Conservation (phyloP, 2,113 vertebrate genomes). For the Riparia riparia region DNA sequence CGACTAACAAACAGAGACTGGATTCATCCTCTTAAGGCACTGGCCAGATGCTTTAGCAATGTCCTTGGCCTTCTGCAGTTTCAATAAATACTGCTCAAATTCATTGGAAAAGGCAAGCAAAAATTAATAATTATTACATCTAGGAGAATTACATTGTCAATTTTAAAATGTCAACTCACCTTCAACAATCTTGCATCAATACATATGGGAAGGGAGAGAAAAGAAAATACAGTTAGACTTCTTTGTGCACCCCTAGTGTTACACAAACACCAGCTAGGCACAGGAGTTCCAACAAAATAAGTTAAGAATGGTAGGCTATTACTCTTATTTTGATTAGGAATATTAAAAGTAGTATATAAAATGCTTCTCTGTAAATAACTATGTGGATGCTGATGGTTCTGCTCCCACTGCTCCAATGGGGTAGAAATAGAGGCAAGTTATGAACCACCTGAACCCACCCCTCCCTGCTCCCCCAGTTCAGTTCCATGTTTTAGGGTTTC, state of each 20-base stretch:
- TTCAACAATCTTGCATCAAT: slow-evolving; percentile 73
- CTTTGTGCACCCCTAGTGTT: background rate
- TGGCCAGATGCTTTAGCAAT: background rate
- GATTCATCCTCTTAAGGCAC: background rate
- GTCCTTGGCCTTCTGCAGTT: background rate
- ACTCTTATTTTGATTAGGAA: background rate
- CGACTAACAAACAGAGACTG: background rate
- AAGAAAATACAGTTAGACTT: slow-evolving; percentile 30
- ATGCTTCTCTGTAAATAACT: background rate
- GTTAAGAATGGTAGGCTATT: background rate
- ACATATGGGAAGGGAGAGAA: background rate
- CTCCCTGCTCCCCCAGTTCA: background rate
- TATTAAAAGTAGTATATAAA: background rate
- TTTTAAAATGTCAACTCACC: slow-evolving; percentile 66
- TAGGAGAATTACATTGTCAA: background rate
- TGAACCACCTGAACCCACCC: background rate
- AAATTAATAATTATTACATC: background rate
- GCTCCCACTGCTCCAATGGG: background rate
- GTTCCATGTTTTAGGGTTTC: background rate
- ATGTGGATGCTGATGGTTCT: background rate
- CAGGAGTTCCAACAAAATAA: background rate
- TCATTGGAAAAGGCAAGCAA: background rate
- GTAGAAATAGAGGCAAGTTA: background rate
- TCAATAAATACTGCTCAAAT: background rate
- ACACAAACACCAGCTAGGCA: background rate